These are phyloP conservation scores for Chrysomela aeneicollis DNA, from an alignment of 2,888 invertebrate species.

Conservation along the genomic window DNA sequence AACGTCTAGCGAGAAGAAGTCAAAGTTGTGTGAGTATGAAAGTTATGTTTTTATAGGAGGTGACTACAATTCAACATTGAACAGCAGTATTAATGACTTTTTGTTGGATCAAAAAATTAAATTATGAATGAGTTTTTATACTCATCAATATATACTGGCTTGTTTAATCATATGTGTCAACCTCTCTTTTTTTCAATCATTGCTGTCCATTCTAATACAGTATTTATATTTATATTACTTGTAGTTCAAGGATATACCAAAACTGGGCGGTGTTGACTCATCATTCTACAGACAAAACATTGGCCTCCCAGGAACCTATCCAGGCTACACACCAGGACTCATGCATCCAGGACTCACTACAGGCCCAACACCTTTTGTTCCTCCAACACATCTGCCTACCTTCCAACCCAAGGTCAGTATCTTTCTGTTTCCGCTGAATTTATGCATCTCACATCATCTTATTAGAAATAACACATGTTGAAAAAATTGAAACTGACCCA, in stretches of 20 bases:
- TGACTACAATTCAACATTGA: neutral
- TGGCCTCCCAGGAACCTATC: slow-evolving; percentile 77
- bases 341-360: slow-evolving; percentile 78
- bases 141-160: too few relatives aligned
- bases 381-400: slow-evolving; percentile 84
- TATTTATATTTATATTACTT: too few relatives aligned
- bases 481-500: too few relatives aligned
- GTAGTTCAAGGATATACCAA: slow-evolving; percentile 88
- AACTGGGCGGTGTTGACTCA: slow-evolving; percentile 79
- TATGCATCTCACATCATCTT: slow-evolving; percentile 29
- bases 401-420: slow-evolving; percentile 85
- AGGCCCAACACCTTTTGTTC: slow-evolving; percentile 85
- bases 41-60: neutral
- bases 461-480: slow-evolving; percentile 24
- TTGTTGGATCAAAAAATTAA: too few relatives aligned
- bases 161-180: too few relatives aligned
- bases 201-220: too few relatives aligned
- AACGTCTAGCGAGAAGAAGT: slow-evolving; percentile 52
- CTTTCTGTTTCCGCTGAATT: neutral
- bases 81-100: too few relatives aligned
- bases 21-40: slow-evolving; percentile 54
- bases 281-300: slow-evolving; percentile 81
- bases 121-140: neutral
- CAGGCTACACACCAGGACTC: slow-evolving; percentile 78
- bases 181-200: too few relatives aligned